Percentiles rank a stretch among this genome's conserved stretches.
Evolutionary conservation across 37 sponge, comb jelly and placozoan species (phyloP).

Genomic region (Spongia lamella): DNA sequence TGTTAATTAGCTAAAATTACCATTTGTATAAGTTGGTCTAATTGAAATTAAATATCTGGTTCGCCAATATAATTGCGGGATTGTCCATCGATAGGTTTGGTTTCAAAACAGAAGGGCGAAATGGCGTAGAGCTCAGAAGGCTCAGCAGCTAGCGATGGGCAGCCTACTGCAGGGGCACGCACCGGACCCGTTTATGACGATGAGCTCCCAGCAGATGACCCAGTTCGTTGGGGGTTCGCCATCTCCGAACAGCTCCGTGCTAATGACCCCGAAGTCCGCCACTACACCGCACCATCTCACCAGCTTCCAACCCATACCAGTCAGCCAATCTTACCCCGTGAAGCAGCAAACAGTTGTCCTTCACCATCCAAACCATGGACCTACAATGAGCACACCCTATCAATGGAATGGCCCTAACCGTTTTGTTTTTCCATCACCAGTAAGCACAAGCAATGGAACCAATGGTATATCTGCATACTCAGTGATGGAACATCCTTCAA

Average conservation of each 20-base stretch:
- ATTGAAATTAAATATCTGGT: not conserved
- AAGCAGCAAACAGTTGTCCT: too few relatives aligned
- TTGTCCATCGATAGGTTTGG: constrained; percentile 61
- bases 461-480: too few relatives aligned
- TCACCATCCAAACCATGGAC: too few relatives aligned
- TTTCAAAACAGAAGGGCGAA: constrained; percentile 85
- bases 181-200: constrained; percentile 52
- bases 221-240: constrained; percentile 43
- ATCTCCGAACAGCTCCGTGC: constrained; percentile 69
- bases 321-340: too few relatives aligned
- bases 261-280: constrained; percentile 86
- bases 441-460: too few relatives aligned
- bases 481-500: too few relatives aligned
- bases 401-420: too few relatives aligned
- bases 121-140: constrained; percentile 85
- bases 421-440: too few relatives aligned
- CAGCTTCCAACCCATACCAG: too few relatives aligned
- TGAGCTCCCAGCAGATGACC: constrained; percentile 23
- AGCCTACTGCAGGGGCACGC: constrained; percentile 70
- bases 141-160: constrained; percentile 76
- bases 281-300: constrained; percentile 42
- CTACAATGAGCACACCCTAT: too few relatives aligned
- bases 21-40: too few relatives aligned
- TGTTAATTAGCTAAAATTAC: not conserved
- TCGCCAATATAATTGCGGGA: not conserved